Conservation (phyloP, 2,888 invertebrate genomes). For the Aphidius colemani region DNA sequence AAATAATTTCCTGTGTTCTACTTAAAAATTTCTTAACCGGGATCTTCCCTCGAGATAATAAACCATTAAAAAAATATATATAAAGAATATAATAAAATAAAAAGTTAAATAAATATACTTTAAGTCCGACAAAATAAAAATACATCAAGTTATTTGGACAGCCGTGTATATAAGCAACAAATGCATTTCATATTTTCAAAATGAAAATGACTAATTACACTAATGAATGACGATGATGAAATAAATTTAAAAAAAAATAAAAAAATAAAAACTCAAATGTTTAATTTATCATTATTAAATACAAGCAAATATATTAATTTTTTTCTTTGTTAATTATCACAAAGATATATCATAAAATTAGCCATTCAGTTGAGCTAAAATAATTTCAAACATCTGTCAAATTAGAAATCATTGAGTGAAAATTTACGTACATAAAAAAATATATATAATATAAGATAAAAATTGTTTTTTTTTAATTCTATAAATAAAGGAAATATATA, state of each 20-base stretch:
- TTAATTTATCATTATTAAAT: not conserved
- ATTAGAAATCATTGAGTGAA: not conserved
- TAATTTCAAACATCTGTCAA: not conserved
- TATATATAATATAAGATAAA: not conserved
- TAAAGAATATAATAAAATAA: conserved; percentile 11
- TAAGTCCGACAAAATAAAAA: conserved; percentile 3
- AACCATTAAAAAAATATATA: not conserved
- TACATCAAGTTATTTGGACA: conserved; percentile 18
- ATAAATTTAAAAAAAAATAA: not conserved
- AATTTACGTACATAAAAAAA: not conserved
- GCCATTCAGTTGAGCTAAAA: not conserved
- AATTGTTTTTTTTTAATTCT: not conserved
- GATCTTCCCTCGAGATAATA: conserved; percentile 11
- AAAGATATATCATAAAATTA: not conserved
- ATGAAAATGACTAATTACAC: no score
- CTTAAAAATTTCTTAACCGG: conserved; percentile 20
- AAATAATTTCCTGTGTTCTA: conserved; percentile 25
- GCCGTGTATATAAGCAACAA: conserved; percentile 1
- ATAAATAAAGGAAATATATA: not conserved
- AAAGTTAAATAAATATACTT: conserved; percentile 18
- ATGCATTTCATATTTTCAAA: no score
- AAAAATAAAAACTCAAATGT: not conserved
- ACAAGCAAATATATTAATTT: no score
- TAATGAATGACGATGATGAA: conserved; percentile 13
- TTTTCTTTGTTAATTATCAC: no score